Evolutionary conservation across 2,113 vertebrate genomes (phyloP).

Genomic region (Cromileptes altivelis): DNA sequence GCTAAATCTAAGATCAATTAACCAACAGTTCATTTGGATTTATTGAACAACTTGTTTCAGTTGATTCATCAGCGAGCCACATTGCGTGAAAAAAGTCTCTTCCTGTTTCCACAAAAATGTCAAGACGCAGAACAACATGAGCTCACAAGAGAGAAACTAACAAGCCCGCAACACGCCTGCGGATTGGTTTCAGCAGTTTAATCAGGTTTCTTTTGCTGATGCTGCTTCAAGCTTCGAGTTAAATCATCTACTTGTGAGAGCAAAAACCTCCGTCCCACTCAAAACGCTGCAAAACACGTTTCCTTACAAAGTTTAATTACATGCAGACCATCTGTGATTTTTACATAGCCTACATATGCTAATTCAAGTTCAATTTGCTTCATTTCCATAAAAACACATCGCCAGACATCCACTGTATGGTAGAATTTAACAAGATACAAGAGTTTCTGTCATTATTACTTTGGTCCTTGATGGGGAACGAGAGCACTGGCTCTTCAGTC

Average conservation of each 20-base stretch:
- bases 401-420: constrained; percentile 1
- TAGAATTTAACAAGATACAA: constrained; percentile 37
- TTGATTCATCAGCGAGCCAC: background rate
- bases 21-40: background rate
- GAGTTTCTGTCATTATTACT: constrained; percentile 43
- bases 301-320: constrained; percentile 53
- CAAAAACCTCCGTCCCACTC: constrained; percentile 53
- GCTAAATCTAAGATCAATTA: background rate
- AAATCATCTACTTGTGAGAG: constrained; percentile 30
- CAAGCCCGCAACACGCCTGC: constrained; percentile 5
- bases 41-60: background rate
- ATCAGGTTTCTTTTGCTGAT: constrained; percentile 11
- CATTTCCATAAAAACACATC: constrained; percentile 57
- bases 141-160: constrained; percentile 11
- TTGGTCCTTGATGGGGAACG: background rate
- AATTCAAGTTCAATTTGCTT: constrained; percentile 44
- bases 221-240: constrained; percentile 24
- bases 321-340: constrained; percentile 60
- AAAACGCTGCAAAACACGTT: constrained; percentile 18
- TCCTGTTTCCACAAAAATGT: constrained; percentile 14
- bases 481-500: background rate
- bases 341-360: constrained; percentile 35
- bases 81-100: constrained; percentile 1
- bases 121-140: background rate
- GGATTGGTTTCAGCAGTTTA: constrained; percentile 21